These are phyloP conservation scores for Proteles cristata DNA, from an alignment of 2,113 vertebrate genomes.

Conservation along the genomic window DNA sequence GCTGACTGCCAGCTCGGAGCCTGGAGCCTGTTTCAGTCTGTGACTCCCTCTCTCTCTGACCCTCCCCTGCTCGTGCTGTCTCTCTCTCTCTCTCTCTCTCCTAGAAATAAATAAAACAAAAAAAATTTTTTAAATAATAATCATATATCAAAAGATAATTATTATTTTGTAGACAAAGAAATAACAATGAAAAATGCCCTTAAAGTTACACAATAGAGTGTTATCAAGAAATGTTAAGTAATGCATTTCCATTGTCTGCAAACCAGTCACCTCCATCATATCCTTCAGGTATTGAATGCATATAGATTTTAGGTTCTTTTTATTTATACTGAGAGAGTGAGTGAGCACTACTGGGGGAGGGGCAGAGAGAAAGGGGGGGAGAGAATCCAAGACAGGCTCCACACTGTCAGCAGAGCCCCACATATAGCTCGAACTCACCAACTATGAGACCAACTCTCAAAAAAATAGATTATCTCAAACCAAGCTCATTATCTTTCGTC, in stretches of 20 bases:
- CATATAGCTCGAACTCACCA: no score
- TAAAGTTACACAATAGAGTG: not conserved
- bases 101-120: no score
- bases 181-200: not conserved
- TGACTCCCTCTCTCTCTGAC: no score
- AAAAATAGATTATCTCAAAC: not conserved
- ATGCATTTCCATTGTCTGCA: not conserved
- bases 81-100: no score
- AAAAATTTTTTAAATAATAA: not conserved
- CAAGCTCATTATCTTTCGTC: not conserved
- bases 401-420: no score
- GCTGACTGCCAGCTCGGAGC: no score
- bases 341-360: no score
- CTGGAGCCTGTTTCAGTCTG: no score
- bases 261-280: not conserved
- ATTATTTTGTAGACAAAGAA: conserved; percentile 4
- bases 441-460: not conserved
- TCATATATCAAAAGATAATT: not conserved
- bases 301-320: not conserved
- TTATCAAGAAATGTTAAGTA: not conserved
- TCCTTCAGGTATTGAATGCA: not conserved
- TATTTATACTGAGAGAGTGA: no score
- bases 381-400: no score
- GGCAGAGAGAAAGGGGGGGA: no score
- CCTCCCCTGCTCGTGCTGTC: no score